Evolutionary conservation across 2,113 vertebrate species (phyloP).

Genomic region (Actenoides lindsayi): DNA sequence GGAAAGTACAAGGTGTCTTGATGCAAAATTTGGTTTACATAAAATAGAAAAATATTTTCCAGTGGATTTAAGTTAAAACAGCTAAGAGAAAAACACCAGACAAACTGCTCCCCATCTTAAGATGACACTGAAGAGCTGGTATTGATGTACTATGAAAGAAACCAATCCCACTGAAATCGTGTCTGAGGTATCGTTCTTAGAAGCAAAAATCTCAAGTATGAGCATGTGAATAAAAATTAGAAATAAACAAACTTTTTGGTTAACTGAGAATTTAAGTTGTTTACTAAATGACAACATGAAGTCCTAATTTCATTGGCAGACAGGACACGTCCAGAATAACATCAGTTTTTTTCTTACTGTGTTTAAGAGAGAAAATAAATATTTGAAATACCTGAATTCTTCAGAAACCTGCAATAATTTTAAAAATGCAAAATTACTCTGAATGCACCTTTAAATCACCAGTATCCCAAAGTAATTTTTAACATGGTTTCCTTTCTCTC

Average conservation of each 20-base stretch:
- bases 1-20: constrained; percentile 48
- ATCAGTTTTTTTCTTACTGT: not conserved
- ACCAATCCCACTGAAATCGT: not conserved
- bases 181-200: not conserved
- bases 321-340: not conserved
- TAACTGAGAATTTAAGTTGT: not conserved
- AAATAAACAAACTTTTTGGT: not conserved
- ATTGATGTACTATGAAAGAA: not conserved
- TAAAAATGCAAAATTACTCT: not conserved
- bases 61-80: not conserved
- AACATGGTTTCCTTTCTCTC: not conserved
- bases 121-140: not conserved
- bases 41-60: not conserved
- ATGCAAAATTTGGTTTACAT: not conserved
- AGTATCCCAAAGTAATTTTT: not conserved
- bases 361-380: not conserved
- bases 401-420: not conserved
- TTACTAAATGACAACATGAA: not conserved
- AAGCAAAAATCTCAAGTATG: not conserved
- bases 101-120: not conserved
- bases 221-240: not conserved
- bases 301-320: not conserved
- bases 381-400: not conserved
- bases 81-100: not conserved
- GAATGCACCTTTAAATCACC: not conserved